Evolutionary conservation across 1,140 invertebrate genomes (phyloP).

Genomic region (Stenopsyche tienmushanensis): DNA sequence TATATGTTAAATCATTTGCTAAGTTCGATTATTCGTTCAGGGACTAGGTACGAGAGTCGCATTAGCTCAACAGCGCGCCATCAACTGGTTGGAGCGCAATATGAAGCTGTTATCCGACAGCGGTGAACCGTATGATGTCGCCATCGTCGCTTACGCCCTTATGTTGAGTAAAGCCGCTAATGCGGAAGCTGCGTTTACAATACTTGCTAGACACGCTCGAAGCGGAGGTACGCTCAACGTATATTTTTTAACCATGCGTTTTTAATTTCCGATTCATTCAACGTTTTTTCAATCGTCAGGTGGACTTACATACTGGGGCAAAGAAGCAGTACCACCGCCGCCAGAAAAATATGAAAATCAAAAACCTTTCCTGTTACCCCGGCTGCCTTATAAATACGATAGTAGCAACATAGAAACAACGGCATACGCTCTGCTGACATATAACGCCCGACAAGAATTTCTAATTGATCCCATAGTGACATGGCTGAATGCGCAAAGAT

Average conservation of each 20-base stretch:
- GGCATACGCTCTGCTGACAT: conserved; percentile 87
- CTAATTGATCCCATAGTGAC: conserved; percentile 82
- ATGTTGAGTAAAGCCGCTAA: conserved; percentile 74
- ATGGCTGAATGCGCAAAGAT: conserved; percentile 89
- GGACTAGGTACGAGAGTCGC: conserved; percentile 71
- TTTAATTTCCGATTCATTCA: not conserved
- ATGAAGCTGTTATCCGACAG: conserved; percentile 69
- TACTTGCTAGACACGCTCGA: conserved; percentile 65
- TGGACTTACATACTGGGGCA: conserved; percentile 84
- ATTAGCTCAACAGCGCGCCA: conserved; percentile 67
- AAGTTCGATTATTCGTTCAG: conserved; percentile 42
- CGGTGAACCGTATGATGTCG: conserved; percentile 79
- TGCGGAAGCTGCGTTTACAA: conserved; percentile 79
- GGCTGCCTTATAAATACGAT: conserved; percentile 85
- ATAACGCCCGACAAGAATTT: conserved; percentile 79
- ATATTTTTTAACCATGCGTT: conserved; percentile 3
- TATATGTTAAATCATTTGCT: conserved; percentile 9
- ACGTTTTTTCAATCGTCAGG: conserved; percentile 50
- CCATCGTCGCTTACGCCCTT: conserved; percentile 85
- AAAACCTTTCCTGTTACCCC: conserved; percentile 84
- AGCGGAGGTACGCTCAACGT: conserved; percentile 65
- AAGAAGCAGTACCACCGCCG: conserved; percentile 71
- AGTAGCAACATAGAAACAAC: conserved; percentile 90
- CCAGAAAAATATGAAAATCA: conserved; percentile 87
- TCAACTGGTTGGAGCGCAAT: conserved; percentile 83